These are phyloP conservation scores for Bombus waltoni DNA, from an alignment of 1,140 invertebrate species.

Conservation along the genomic window DNA sequence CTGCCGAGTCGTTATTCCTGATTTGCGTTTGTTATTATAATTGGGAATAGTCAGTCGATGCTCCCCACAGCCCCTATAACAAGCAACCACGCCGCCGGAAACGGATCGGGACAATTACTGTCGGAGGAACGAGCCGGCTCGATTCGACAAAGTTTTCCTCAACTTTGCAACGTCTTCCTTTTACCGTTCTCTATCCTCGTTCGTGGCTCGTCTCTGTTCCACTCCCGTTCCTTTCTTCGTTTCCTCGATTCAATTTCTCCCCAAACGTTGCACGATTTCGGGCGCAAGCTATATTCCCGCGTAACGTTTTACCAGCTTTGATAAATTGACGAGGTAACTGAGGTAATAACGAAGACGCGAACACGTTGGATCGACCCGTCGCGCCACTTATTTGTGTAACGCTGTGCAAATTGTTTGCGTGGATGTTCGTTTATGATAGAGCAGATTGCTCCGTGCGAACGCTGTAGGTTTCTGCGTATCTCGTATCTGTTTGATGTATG, in stretches of 20 bases:
- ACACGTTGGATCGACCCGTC: neutral
- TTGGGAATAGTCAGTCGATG: conserved; percentile 82
- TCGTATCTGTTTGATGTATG: neutral
- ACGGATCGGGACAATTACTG: conserved; percentile 75
- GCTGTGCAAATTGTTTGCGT: conserved; percentile 35
- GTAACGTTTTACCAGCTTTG: conserved; percentile 33
- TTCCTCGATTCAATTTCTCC: neutral
- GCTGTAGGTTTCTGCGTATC: too few relatives aligned
- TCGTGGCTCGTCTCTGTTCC: neutral
- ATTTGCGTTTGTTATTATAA: conserved; percentile 82
- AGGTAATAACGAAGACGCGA: neutral
- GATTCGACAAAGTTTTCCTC: conserved; percentile 58
- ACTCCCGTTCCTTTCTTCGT: neutral
- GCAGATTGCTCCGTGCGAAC: neutral
- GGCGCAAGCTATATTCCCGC: conserved; percentile 24
- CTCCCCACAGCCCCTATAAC: conserved; percentile 55
- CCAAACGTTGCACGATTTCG: conserved; percentile 48
- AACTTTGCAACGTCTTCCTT: conserved; percentile 41
- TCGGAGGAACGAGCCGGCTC: conserved; percentile 51
- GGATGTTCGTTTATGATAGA: neutral
- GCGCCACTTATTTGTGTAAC: neutral
- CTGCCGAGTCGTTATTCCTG: conserved; percentile 79
- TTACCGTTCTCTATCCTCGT: neutral
- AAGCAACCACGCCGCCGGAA: conserved; percentile 58
- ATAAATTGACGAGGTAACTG: conserved; percentile 43